Conservation (phyloP, 2,888 invertebrate species). For the Lobophora halterata region DNA sequence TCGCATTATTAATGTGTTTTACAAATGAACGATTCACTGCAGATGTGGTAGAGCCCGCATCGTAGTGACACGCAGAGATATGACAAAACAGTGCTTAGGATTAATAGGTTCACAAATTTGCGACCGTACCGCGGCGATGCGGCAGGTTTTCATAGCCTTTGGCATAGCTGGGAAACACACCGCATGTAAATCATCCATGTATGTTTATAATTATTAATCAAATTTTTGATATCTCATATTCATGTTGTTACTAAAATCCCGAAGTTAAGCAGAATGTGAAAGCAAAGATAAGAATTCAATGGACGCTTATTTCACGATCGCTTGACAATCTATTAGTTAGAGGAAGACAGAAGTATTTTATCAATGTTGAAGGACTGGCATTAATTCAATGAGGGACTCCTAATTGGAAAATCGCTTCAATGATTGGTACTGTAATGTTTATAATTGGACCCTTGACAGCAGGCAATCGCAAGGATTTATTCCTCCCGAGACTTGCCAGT, state of each 20-base stretch:
- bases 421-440: constrained; percentile 53
- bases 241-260: constrained; percentile 7
- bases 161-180: no score
- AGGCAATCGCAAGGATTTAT: constrained; percentile 56
- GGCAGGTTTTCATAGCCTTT: no score
- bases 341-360: constrained; percentile 53
- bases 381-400: constrained; percentile 59
- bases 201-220: no score
- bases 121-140: no score
- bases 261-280: constrained; percentile 22
- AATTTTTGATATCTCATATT: no score
- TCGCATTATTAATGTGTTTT: constrained; percentile 20
- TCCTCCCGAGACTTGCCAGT: constrained; percentile 41
- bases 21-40: constrained; percentile 29
- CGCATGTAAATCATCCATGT: no score
- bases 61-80: constrained; percentile 48
- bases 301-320: constrained; percentile 29
- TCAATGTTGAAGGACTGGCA: constrained; percentile 48
- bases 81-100: constrained; percentile 56
- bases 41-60: constrained; percentile 37
- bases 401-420: constrained; percentile 68
- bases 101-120: constrained; percentile 52
- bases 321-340: constrained; percentile 46
- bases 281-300: constrained; percentile 28
- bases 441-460: constrained; percentile 61